Base-by-base conservation (phyloP, 2,113 vertebrate species). In the Cyrtonyx montezumae region DNA sequence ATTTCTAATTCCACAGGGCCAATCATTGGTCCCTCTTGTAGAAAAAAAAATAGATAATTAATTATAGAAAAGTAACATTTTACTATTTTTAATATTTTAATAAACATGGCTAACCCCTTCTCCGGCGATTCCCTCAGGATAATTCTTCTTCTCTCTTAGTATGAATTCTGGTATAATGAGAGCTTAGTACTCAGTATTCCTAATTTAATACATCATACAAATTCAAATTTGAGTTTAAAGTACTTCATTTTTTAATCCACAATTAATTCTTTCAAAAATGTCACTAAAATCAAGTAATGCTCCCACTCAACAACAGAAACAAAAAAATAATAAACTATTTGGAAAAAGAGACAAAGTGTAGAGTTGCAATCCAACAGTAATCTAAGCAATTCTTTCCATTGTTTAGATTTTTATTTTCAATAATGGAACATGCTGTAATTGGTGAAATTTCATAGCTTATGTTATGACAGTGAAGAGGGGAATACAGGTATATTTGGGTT, bases 61-160 rank as follows among this genome's bases (percentile, higher is more conserved):
- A 81, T 84, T 91, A 42, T 34, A 74, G 49, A 63, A 45, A 95
- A 91, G 83, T 82, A 66, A 9, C 77, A 51, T 82, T 87, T 87
- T 68, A 18, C 17, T 91, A 32, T 75, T 93, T 94, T 71, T 55
- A 91, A 58, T 88, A 85, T 78, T 68, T 80, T 55, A 68, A 83
- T 59, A 59, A 73, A 6, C 21, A 51, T 66, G 37, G 11, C 1
- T 85, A 63, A 37, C 21, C 19, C 21, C 21, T 26, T 8, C 26
- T 80, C 10, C 34, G 76, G 5, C 53, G 20, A 19, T 55, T 9
- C 32, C 68, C 6, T 74, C 34, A 55, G 51, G 42, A 15, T 77
- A 89, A 53, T 11, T 79, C 10, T 61, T 88, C 16, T n/a, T 43
- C 55, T 84, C 30, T 68, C 26, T 91, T 63, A 75, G 17, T 79